These are phyloP conservation scores for Gambusia holbrooki DNA, from an alignment of 2,113 vertebrate genomes.

Conservation along the genomic window DNA sequence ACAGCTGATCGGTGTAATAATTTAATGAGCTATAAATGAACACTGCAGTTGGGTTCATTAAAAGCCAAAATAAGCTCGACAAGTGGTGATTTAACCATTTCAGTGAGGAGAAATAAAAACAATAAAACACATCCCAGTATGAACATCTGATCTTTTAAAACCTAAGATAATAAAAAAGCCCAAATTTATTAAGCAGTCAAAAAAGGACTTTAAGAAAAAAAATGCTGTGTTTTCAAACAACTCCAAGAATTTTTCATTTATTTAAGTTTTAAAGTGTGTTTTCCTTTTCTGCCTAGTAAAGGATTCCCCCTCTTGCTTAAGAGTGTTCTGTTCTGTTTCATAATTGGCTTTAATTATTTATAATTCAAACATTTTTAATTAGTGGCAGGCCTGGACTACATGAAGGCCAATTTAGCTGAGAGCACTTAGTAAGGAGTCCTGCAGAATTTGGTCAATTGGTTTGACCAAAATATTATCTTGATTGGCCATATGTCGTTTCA, in stretches of 20 bases:
- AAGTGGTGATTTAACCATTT: neutral
- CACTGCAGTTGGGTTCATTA: neutral
- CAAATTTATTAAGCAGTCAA: too few species aligned
- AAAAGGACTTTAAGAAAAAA: too few species aligned
- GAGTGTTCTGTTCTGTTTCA: neutral
- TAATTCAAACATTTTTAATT: neutral
- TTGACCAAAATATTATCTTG: constrained; percentile 3
- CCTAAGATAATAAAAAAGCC: neutral
- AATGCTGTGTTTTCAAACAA: neutral
- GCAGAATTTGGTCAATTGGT: neutral
- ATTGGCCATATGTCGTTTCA: neutral
- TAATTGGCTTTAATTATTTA: neutral
- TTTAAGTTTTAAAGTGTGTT: neutral
- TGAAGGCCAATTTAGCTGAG: neutral
- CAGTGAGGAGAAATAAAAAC: neutral
- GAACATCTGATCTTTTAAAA: too few species aligned
- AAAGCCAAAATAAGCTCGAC: neutral
- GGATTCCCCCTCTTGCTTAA: neutral
- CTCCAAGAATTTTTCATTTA: neutral
- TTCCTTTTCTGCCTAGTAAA: neutral
- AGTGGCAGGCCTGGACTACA: too few species aligned
- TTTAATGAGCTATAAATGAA: neutral
- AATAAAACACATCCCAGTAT: too few species aligned
- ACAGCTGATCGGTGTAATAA: neutral
- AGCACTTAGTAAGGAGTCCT: neutral